Conservation (phyloP, 2,113 vertebrate genomes). For the Macaca fascicularis region T2T-MFA8v1.1 NC_088388.1:21543001-21543500, state of each 20-base stretch:
- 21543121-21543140: neutral
- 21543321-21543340: too few relatives aligned
- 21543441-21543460: neutral
- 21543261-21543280: neutral
- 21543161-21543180: neutral
- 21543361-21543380: neutral
- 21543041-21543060: neutral
- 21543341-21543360: neutral
- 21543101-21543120: neutral
- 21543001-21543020: accelerated
- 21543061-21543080: too few relatives aligned
- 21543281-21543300: neutral
- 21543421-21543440: neutral
- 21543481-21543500: neutral
- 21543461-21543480: neutral
- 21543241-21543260: too few relatives aligned
- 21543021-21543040: neutral
- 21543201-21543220: neutral
- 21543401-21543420: neutral
- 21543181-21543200: too few relatives aligned
- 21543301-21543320: accelerated
- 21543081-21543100: neutral
- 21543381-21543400: too few relatives aligned
- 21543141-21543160: neutral
- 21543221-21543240: neutral